Conservation (phyloP, 1,140 invertebrate genomes). For the Macrosteles quadrilineatus region DNA sequence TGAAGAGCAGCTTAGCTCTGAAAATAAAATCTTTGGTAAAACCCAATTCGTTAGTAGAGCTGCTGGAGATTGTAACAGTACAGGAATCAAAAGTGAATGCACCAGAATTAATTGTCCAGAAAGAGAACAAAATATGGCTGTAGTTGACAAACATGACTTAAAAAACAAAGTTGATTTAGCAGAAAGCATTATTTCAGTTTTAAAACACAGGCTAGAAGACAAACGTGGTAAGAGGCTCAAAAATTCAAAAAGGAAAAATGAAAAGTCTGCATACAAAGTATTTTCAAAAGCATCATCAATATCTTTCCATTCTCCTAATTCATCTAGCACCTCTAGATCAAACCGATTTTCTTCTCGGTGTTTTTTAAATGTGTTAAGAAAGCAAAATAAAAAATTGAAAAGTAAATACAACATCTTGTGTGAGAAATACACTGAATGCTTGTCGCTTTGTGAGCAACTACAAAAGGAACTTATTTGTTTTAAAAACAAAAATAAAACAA, state of each 20-base stretch:
- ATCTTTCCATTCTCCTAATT: background rate
- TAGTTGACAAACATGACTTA: too few species aligned
- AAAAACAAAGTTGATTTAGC: too few species aligned
- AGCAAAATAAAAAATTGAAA: background rate
- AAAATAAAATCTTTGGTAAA: too few species aligned
- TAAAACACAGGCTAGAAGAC: too few species aligned
- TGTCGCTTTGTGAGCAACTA: background rate
- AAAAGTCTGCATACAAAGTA: background rate
- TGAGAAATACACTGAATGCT: background rate
- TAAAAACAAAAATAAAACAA: too few species aligned
- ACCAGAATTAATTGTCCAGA: too few species aligned
- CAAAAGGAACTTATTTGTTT: background rate
- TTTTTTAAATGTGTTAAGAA: background rate
- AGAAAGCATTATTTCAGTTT: background rate
- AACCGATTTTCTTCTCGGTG: background rate
- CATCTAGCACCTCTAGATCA: background rate
- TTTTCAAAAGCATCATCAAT: background rate
- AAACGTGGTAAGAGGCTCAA: too few species aligned
- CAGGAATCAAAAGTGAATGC: too few species aligned
- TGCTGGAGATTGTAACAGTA: too few species aligned
- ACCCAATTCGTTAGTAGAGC: too few species aligned
- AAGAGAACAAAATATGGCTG: too few species aligned
- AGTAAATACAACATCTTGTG: background rate
- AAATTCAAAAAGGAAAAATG: background rate
- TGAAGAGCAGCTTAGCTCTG: too few species aligned